Conservation (phyloP, 2,888 invertebrate genomes). For the Agonopterix arenella region DNA sequence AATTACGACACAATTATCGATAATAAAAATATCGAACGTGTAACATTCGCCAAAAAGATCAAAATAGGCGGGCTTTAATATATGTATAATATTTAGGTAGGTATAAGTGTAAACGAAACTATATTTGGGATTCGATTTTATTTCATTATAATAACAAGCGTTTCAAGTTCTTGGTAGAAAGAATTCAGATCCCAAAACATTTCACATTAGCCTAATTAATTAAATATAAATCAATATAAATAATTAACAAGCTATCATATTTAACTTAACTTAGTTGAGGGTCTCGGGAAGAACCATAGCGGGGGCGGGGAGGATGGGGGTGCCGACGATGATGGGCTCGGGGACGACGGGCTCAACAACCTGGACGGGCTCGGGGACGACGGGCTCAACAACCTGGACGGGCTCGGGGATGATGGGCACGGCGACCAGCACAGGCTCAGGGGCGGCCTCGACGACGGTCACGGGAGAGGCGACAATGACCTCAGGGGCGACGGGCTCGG, state of each 20-base stretch:
- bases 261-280: constrained; percentile 22
- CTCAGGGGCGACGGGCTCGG: constrained; percentile 10
- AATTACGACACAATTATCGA: no score
- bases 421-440: constrained; percentile 7
- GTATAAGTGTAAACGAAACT: no score
- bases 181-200: not conserved
- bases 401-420: not conserved
- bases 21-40: no score
- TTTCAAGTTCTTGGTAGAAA: constrained; percentile 2
- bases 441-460: constrained; percentile 2
- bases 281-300: constrained; percentile 26
- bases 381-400: not conserved
- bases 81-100: no score
- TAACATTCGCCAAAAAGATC: no score
- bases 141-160: not conserved
- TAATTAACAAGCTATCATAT: no score
- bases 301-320: constrained; percentile 15
- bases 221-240: no score
- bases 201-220: no score
- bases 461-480: not conserved
- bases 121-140: not conserved
- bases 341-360: constrained; percentile 19
- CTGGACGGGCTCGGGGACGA: constrained; percentile 21
- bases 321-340: constrained; percentile 14
- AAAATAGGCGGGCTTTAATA: no score